Evolutionary conservation across 2,888 invertebrate species (phyloP).

Genomic region (Aspidiotus destructor): DNA sequence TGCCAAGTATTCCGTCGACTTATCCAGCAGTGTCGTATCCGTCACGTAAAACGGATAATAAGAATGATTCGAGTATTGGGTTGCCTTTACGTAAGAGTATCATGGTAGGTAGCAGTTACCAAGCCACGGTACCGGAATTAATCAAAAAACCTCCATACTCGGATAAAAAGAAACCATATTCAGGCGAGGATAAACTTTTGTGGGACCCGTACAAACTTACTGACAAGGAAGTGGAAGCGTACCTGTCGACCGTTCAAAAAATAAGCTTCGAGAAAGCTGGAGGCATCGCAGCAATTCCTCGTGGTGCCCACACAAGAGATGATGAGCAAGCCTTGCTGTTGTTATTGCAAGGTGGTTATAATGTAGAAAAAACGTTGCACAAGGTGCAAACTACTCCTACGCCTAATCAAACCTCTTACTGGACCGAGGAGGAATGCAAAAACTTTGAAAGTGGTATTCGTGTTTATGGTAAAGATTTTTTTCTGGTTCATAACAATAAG

Average conservation of each 20-base stretch:
- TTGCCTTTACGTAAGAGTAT: conserved; percentile 53
- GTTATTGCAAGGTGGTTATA: conserved; percentile 86
- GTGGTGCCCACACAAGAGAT: conserved; percentile 69
- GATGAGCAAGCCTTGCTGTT: conserved; percentile 83
- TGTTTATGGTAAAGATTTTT: conserved; percentile 91
- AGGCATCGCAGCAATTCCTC: conserved; percentile 52
- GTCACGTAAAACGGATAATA: conserved; percentile 18
- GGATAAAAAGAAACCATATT: conserved; percentile 34
- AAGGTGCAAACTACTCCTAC: conserved; percentile 38
- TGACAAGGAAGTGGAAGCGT: conserved; percentile 66
- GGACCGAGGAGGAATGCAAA: conserved; percentile 95
- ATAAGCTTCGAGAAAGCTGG: conserved; percentile 40
- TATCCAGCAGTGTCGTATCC: conserved; percentile 12
- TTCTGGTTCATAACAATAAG: conserved; percentile 84
- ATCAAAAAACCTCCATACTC: conserved; percentile 34
- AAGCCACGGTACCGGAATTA: conserved; percentile 78
- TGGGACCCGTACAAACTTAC: conserved; percentile 80
- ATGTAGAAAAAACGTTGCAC: conserved; percentile 76
- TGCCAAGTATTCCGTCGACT: conserved; percentile 17
- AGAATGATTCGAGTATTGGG: conserved; percentile 27
- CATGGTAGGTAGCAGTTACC: conserved; percentile 89
- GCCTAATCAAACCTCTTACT: conserved; percentile 56
- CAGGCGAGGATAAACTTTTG: conserved; percentile 70
- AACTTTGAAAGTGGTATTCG: conserved; percentile 93
- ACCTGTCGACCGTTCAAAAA: conserved; percentile 52